Base-by-base conservation (phyloP, 2,113 vertebrate genomes). In the Haplochromis burtoni region DNA sequence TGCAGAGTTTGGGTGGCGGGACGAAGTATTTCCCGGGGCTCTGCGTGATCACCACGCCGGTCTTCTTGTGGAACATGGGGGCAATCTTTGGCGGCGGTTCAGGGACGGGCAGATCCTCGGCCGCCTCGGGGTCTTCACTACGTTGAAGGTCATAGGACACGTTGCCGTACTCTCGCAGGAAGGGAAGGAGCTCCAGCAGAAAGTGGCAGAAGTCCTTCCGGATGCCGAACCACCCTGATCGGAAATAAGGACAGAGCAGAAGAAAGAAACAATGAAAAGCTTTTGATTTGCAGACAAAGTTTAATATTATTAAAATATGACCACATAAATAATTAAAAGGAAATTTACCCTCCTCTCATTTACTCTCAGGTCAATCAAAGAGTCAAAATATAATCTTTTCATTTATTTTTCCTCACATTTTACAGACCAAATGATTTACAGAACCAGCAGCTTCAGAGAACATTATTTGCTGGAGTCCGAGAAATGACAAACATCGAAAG, bases 171-270 rank as follows among this genome's bases (percentile, higher is more conserved):
- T 99, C 99, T 80, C 99, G 95, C 84, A 99, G 93, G 93, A 99
- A 99, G 1, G 99, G 98, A 93, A 99, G 98, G 89, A 99, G 97
- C 95, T 99, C 99, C 91, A 99, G 93, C 19, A 99, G 96, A 91
- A 99, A 99, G 94, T 99, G 99, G 93, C 98, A 99, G 94, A 99
- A 99, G 94, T 99, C 99, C 91, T 99, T 99, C 68, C 98, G 97
- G 93, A 99, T 99, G 78, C 98, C 98, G 81, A 99, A 99, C 99
- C 99, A 99, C 99, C 99, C 99, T 99, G 88, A 5, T 2, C 9
- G 0, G 68, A 83, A 17, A 87, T 26, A 14, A 13, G 6, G 19
- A 53, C 5, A 31, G 3, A 47, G 12, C 3, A 17, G 29, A 3
- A 40, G 8, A 31, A 0, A 49, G 73, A 47, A 49, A 29, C 24